Conservation (phyloP, 2,797 vertebrate genomes). For the Coregonus suidteri region DNA sequence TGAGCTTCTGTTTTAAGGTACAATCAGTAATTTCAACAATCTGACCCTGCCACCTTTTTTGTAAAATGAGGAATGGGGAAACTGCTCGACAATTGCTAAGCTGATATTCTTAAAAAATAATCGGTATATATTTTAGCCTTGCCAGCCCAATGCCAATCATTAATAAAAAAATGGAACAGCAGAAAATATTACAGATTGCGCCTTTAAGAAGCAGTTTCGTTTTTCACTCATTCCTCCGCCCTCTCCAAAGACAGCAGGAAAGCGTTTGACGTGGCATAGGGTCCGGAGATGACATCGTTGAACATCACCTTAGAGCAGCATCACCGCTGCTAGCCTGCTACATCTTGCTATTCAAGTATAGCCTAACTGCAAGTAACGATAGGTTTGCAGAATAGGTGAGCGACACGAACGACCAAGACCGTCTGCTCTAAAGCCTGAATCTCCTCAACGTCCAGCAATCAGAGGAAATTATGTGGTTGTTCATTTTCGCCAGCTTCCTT, state of each 20-base stretch:
- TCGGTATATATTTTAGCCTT: no score
- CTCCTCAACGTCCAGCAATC: not conserved
- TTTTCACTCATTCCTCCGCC: not conserved
- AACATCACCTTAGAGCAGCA: slow-evolving; percentile 31
- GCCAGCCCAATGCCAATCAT: no score
- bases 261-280: slow-evolving; percentile 73
- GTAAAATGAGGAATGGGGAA: no score
- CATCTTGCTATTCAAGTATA: not conserved
- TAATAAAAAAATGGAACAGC: no score
- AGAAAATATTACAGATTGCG: no score
- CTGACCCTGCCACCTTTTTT: no score
- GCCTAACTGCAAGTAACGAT: not conserved
- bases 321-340: not conserved
- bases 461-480: slow-evolving; percentile 62
- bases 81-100: no score
- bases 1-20: no score
- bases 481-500: slow-evolving; percentile 62
- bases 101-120: no score
- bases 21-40: no score
- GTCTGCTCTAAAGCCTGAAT: not conserved
- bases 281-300: slow-evolving; percentile 49
- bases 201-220: no score
- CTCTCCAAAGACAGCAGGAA: slow-evolving; percentile 1
- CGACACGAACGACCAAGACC: not conserved
- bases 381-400: not conserved